A percentile compares a stretch with the other conserved stretches of the same genome.
phyloP scores from a whole-genome alignment of 2,797 vertebrate species.

The Chloroceryle amazona region DNA sequence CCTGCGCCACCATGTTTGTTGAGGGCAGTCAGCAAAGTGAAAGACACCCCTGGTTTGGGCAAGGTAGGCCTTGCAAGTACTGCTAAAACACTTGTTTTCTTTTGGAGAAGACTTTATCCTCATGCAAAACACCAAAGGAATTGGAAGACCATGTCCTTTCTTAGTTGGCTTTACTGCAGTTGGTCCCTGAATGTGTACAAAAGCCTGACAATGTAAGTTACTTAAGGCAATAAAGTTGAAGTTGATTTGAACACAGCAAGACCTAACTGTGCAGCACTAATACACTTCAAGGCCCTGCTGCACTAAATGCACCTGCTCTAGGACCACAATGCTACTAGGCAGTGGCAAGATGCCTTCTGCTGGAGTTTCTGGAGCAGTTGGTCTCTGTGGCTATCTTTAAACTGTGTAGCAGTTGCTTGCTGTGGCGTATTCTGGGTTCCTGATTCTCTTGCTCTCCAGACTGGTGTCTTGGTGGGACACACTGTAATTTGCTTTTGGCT shows the following conservation, averaged over 20 bases:
- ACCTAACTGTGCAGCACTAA: background rate
- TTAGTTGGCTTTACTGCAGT: background rate
- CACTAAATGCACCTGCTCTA: accelerated
- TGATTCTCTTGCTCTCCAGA: background rate
- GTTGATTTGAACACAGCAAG: background rate
- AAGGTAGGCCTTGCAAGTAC: constrained; percentile 86
- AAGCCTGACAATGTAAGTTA: background rate
- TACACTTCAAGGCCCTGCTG: background rate
- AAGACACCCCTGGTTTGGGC: constrained; percentile 95
- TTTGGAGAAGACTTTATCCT: background rate
- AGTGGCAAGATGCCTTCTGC: background rate
- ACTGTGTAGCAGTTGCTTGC: background rate
- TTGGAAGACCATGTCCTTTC: background rate
- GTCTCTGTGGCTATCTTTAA: background rate
- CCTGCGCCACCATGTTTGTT: constrained; percentile 95
- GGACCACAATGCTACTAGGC: background rate
- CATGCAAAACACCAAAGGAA: background rate
- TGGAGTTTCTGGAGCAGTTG: background rate
- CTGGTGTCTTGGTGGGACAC: background rate
- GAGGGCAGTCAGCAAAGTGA: constrained; percentile 94
- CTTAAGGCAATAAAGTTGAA: background rate
- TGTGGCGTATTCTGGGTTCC: background rate
- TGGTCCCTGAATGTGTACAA: background rate
- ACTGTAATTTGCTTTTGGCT: background rate
- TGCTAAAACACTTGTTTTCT: background rate